These are phyloP conservation scores for Schlechtendalia chinensis DNA, from an alignment of 1,140 invertebrate genomes.

Conservation along the genomic window DNA sequence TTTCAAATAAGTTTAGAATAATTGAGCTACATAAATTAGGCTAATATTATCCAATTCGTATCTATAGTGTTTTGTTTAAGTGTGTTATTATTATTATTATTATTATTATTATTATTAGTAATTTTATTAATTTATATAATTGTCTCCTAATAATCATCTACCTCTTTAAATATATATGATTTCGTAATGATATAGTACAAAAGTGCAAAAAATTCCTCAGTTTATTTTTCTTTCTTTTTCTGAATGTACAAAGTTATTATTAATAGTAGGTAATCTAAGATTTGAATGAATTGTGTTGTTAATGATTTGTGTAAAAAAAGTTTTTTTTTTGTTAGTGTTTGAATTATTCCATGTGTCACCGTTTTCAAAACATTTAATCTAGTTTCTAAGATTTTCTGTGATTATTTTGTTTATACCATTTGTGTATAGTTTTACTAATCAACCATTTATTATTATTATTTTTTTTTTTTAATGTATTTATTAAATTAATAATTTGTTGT, in stretches of 20 bases:
- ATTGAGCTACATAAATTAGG: constrained; percentile 42
- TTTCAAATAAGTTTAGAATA: constrained; percentile 42
- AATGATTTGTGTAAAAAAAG: constrained; percentile 4
- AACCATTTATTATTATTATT: constrained; percentile 42
- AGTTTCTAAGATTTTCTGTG: constrained; percentile 48
- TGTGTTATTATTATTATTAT: constrained; percentile 36
- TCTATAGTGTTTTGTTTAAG: constrained; percentile 39
- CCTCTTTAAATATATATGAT: constrained; percentile 29
- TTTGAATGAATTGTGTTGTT: constrained; percentile 41
- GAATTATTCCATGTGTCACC: constrained; percentile 49
- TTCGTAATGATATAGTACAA: constrained; percentile 47
- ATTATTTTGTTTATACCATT: constrained; percentile 45
- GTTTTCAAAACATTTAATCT: constrained; percentile 48
- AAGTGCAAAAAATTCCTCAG: constrained; percentile 44
- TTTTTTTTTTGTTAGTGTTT: constrained; percentile 43
- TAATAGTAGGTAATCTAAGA: constrained; percentile 41
- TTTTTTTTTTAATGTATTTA: constrained; percentile 32
- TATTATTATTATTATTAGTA: constrained; percentile 34
- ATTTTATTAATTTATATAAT: constrained; percentile 22
- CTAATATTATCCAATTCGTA: constrained; percentile 50
- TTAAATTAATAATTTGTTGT: constrained; percentile 39
- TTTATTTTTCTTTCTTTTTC: constrained; percentile 42
- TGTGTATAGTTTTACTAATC: constrained; percentile 45
- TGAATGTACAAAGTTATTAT: constrained; percentile 43
- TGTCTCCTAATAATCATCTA: constrained; percentile 39